These are phyloP conservation scores for Tautogolabrus adspersus DNA, from an alignment of 2,113 vertebrate genomes.

Conservation along the genomic window DNA sequence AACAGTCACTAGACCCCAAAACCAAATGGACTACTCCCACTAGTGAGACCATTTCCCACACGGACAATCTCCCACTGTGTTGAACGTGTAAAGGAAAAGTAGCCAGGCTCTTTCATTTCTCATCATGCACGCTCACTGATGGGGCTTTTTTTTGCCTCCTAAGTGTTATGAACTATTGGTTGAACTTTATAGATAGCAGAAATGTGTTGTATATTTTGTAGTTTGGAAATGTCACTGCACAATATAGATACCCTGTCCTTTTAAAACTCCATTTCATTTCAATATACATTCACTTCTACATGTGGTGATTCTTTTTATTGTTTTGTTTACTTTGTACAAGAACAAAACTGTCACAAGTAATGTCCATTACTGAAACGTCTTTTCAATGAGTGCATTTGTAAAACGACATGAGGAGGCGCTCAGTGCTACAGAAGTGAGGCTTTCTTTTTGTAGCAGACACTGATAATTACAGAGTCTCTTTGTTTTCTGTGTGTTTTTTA, in stretches of 20 bases:
- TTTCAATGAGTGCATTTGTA: not conserved
- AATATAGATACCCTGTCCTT: not conserved
- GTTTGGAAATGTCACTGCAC: constrained; percentile 44
- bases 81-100: no score
- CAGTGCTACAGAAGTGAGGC: constrained; percentile 27
- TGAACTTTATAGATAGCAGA: not conserved
- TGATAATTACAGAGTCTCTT: constrained; percentile 53
- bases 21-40: no score
- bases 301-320: not conserved
- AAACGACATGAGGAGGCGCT: constrained; percentile 19
- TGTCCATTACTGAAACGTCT: constrained; percentile 9
- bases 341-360: constrained; percentile 5
- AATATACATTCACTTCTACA: not conserved
- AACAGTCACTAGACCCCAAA: no score
- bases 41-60: no score
- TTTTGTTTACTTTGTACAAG: constrained; percentile 24
- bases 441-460: no score
- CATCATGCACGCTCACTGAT: not conserved
- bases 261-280: not conserved
- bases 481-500: constrained; percentile 79
- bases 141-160: no score
- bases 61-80: no score
- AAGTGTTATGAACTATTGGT: not conserved
- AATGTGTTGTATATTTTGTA: not conserved
- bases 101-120: not conserved